phyloP scores from a whole-genome alignment of 2,797 vertebrate genomes.

The Meriones psammophilus region DNA sequence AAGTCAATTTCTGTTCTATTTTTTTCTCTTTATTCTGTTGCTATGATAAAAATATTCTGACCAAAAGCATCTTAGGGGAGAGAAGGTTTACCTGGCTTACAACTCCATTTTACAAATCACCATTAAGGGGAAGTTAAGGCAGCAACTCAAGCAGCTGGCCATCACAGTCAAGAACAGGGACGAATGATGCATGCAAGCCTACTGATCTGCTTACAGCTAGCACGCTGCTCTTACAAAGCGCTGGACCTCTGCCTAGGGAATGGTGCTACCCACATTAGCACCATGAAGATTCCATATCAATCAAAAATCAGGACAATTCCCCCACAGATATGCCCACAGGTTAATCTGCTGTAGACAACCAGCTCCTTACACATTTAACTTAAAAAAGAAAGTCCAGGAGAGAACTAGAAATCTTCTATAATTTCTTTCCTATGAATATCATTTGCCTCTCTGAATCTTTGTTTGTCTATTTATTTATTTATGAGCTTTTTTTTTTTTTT shows the following conservation, averaged over 20 bases:
- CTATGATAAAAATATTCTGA: not conserved
- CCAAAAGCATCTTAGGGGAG: not conserved
- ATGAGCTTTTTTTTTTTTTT: not conserved
- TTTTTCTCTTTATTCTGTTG: not conserved
- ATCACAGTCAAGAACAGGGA: not conserved
- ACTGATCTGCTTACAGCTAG: not conserved
- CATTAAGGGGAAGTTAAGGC: not conserved
- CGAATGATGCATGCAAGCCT: not conserved
- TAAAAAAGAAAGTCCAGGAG: conserved; percentile 5
- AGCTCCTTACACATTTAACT: not conserved
- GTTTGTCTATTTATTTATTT: not conserved
- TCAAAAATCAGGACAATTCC: not conserved
- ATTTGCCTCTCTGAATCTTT: conserved; percentile 26
- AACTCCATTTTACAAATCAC: not conserved
- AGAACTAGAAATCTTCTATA: not conserved
- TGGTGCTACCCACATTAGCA: not conserved
- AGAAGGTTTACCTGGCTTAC: not conserved
- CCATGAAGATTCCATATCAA: not conserved
- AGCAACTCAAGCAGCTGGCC: not conserved
- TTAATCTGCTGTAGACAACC: not conserved
- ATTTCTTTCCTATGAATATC: conserved; percentile 7
- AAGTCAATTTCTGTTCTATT: not conserved
- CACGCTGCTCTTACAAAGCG: not conserved
- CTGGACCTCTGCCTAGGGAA: not conserved
- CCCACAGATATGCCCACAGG: not conserved